Conservation (phyloP, 2,888 invertebrate genomes). For the Toxonevra muliebris region DNA sequence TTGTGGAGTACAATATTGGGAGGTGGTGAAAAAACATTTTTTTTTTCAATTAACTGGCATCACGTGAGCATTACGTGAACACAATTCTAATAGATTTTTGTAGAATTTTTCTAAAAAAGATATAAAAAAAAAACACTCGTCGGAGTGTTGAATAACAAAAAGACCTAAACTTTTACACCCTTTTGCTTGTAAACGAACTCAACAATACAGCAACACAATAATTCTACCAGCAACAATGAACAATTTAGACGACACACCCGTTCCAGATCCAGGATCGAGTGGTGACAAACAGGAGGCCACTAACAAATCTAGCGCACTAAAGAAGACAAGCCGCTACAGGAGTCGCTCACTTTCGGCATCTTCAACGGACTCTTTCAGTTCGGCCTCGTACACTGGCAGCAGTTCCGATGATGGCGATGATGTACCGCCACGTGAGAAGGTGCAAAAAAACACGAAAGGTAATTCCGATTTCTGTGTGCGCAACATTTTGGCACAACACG, state of each 20-base stretch:
- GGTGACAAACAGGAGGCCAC: slow-evolving; percentile 54
- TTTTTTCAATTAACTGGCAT: slow-evolving; percentile 37
- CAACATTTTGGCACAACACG: slow-evolving; percentile 86
- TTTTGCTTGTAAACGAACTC: too few species aligned
- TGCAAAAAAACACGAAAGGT: slow-evolving; percentile 85
- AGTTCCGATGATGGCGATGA: slow-evolving; percentile 95
- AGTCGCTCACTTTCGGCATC: slow-evolving; percentile 93
- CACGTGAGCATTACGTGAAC: slow-evolving; percentile 50
- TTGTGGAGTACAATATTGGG: not conserved
- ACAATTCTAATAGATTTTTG: not conserved
- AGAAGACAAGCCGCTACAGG: slow-evolving; percentile 87
- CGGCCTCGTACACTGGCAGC: slow-evolving; percentile 77
- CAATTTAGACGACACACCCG: slow-evolving; percentile 58
- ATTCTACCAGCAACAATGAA: slow-evolving; percentile 46
- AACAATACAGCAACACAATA: too few species aligned
- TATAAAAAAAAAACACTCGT: too few species aligned
- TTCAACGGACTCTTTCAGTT: slow-evolving; percentile 94
- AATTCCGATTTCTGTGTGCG: slow-evolving; percentile 93
- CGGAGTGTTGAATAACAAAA: too few species aligned
- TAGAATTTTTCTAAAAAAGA: too few species aligned
- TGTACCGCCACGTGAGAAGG: slow-evolving; percentile 91
- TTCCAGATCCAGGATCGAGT: slow-evolving; percentile 61
- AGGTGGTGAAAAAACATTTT: slow-evolving; percentile 28
- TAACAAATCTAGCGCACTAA: slow-evolving; percentile 76
- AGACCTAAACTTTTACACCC: too few species aligned